Percentiles rank a stretch among this genome's conserved stretches.
phyloP scores from a whole-genome alignment of 2,888 invertebrate genomes.

The Eupsilia transversa region DNA sequence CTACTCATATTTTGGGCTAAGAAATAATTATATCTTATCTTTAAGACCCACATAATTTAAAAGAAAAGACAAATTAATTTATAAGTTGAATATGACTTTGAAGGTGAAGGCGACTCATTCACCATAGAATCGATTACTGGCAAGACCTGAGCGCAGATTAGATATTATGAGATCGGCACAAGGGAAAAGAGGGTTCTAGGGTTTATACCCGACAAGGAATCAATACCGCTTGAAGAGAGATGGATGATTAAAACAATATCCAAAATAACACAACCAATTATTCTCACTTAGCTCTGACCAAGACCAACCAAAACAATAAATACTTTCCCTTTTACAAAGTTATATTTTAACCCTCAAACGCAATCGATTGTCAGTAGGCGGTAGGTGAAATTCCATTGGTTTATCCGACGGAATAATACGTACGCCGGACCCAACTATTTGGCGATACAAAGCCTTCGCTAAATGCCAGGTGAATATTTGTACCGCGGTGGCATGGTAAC shows the following conservation, averaged over 20 bases:
- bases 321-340: slow-evolving; percentile 53
- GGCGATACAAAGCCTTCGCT: slow-evolving; percentile 67
- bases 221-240: neutral
- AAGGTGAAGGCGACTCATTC: neutral
- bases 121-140: neutral
- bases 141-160: neutral
- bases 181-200: neutral
- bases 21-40: neutral
- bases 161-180: neutral
- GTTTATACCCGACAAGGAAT: neutral
- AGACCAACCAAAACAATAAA: slow-evolving; percentile 38
- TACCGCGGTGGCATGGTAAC: slow-evolving; percentile 41
- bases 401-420: slow-evolving; percentile 67
- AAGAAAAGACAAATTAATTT: neutral
- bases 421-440: slow-evolving; percentile 66
- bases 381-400: slow-evolving; percentile 66
- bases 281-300: slow-evolving; percentile 25
- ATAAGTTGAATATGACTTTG: neutral
- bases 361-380: slow-evolving; percentile 51
- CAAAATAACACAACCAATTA: slow-evolving; percentile 11
- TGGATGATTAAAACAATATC: neutral
- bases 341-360: slow-evolving; percentile 57
- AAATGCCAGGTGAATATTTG: slow-evolving; percentile 69
- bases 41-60: neutral
- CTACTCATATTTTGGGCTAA: neutral